phyloP scores from a whole-genome alignment of 1,140 invertebrate species.

The Lucilia cuprina region DNA sequence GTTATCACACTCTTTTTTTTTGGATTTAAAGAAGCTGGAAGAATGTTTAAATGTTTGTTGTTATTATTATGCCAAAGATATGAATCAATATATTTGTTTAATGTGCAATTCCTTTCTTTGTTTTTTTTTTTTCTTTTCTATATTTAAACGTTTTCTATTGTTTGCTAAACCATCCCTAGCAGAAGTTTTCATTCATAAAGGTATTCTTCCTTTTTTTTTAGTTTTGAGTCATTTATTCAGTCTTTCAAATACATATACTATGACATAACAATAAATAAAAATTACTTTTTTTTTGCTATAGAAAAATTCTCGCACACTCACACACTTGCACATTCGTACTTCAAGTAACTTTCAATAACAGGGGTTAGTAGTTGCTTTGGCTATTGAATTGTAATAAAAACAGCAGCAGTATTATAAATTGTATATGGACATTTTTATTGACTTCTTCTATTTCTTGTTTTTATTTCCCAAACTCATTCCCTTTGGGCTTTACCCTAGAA shows the following conservation, averaged over 20 bases:
- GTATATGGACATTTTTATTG: slow-evolving; percentile 29
- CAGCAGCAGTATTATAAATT: background rate
- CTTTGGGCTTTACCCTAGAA: too few relatives aligned
- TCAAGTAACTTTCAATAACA: background rate
- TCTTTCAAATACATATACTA: slow-evolving; percentile 2
- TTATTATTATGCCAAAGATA: background rate
- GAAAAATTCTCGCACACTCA: too few relatives aligned
- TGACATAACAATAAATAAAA: background rate
- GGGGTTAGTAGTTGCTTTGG: background rate
- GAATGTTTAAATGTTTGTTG: background rate
- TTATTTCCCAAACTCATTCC: background rate
- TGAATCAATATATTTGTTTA: background rate
- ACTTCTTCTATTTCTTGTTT: background rate
- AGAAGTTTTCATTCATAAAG: background rate
- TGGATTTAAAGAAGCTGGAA: background rate
- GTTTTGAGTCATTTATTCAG: background rate
- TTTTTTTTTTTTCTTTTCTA: too few relatives aligned
- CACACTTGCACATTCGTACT: too few relatives aligned
- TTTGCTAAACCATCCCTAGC: background rate
- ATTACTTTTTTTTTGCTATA: background rate
- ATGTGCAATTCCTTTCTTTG: background rate
- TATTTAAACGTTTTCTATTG: background rate
- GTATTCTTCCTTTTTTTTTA: background rate
- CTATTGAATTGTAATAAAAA: too few relatives aligned
- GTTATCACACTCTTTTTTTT: too few relatives aligned